Evolutionary conservation across 1,140 invertebrate species (phyloP).

Genomic region (Drosophila novamexicana): DNA sequence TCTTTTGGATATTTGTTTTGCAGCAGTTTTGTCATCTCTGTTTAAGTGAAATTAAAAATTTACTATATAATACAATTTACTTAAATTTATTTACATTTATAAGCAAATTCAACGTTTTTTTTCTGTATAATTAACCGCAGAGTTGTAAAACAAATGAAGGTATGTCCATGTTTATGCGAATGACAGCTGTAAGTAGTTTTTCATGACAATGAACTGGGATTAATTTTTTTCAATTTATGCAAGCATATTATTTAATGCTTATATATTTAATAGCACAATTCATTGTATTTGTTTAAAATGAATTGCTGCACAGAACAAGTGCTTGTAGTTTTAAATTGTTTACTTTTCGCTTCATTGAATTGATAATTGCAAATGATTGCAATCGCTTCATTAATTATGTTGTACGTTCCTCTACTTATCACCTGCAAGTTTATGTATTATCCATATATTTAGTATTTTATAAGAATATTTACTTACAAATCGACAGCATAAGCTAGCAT

Average conservation of each 20-base stretch:
- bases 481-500: too few relatives aligned
- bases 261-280: background rate
- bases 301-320: background rate
- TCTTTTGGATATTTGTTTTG: background rate
- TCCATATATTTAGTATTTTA: too few relatives aligned
- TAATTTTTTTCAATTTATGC: background rate
- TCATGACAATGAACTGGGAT: background rate
- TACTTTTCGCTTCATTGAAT: background rate
- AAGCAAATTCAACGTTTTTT: background rate
- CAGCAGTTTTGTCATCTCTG: background rate
- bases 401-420: too few relatives aligned
- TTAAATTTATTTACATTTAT: background rate
- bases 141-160: background rate
- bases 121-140: constrained; percentile 3
- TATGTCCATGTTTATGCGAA: background rate
- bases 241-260: background rate
- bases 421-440: too few relatives aligned
- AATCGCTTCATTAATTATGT: too few relatives aligned
- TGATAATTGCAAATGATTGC: background rate
- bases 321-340: background rate
- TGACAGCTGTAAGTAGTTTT: background rate
- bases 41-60: background rate
- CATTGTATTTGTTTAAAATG: background rate
- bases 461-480: too few relatives aligned
- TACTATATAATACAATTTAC: too few relatives aligned